Evolutionary conservation across 2,113 vertebrate species (phyloP), one percentile per base, ranked within the genome.

Genomic region (Nothoprocta perdicaria): DNA sequence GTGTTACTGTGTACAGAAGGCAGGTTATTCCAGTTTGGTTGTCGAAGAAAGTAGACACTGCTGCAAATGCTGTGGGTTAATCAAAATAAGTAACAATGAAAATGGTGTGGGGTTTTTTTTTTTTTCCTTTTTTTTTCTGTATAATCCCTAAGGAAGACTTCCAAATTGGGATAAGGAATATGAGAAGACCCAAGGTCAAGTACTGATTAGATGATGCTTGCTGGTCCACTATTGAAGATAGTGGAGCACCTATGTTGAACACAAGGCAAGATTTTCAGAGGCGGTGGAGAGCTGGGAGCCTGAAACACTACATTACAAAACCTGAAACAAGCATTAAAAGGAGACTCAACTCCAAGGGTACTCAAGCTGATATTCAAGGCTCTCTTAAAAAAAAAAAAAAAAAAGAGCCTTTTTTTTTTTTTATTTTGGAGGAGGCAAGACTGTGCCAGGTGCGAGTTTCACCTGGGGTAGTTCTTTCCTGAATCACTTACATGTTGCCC

Each of bases 161-260:
- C 18, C 31, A 21, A 1, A 84, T 92, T 84, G 45, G 50, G 35
- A 22, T 73, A n/a, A 26, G n/a, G 50, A 84, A 22, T 17, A 3
- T 27, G 23, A 66, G 74, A 73, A 73, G 31, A 46, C 29, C 45
- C 41, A 16, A 67, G 52, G 50, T 41, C 65, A 63, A 27, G 33
- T 82, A 27, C 75, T 55, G 62, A 81, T 61, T 58, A 82, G 53
- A 82, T 84, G 75, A 84, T 18, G 53, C 41, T 85, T 86, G 21
- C 53, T 62, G 0, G 41, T 80, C 41, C 1, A 1, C 15, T 87
- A 1, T 53, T 71, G 72, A 26, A 69, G 35, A 48, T 87, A 63
- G 78, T 38, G 48, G 79, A 87, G 63, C 73, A 27, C 40, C 26
- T 82, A 8, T 14, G 15, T 0, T 77, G 50, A 82, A 80, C 38